Conservation (phyloP, 1,140 invertebrate genomes). For the Gerris buenoi region DNA sequence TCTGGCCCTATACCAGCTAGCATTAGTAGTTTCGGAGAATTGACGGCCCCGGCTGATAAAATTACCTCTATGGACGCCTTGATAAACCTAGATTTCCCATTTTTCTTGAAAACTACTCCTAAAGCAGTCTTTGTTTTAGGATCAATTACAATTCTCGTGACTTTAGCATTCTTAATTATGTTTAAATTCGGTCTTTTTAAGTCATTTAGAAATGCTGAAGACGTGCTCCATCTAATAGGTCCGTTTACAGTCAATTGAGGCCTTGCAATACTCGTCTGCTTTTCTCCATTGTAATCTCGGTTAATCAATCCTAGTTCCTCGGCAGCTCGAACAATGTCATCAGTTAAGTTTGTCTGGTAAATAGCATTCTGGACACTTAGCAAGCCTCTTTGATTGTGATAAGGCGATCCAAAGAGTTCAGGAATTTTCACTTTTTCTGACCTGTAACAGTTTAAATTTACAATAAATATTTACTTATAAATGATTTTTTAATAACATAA, state of each 20-base stretch:
- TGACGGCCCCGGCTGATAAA: constrained; percentile 5
- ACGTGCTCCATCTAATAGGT: constrained; percentile 4
- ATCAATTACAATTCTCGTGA: constrained; percentile 6
- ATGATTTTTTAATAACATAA: too few species aligned
- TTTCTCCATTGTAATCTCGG: constrained; percentile 7
- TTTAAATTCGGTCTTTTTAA: constrained; percentile 5
- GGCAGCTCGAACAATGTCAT: not conserved
- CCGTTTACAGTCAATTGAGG: not conserved
- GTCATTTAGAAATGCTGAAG: constrained; percentile 1
- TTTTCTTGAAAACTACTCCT: not conserved
- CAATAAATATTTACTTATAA: too few species aligned
- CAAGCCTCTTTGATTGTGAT: constrained; percentile 3
- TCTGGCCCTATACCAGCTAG: constrained; percentile 7
- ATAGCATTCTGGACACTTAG: constrained; percentile 4
- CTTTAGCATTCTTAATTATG: not conserved
- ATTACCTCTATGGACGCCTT: constrained; percentile 2
- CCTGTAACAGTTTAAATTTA: too few species aligned
- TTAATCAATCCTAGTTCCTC: not conserved
- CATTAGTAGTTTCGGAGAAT: constrained; percentile 8
- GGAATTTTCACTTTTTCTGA: too few species aligned
- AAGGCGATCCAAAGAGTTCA: too few species aligned
- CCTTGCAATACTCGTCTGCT: not conserved
- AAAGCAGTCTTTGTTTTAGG: not conserved
- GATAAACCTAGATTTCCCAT: not conserved
- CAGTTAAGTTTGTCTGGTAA: not conserved